Conservation (phyloP, 2,888 invertebrate genomes). For the Athripsodes cinereus region DNA sequence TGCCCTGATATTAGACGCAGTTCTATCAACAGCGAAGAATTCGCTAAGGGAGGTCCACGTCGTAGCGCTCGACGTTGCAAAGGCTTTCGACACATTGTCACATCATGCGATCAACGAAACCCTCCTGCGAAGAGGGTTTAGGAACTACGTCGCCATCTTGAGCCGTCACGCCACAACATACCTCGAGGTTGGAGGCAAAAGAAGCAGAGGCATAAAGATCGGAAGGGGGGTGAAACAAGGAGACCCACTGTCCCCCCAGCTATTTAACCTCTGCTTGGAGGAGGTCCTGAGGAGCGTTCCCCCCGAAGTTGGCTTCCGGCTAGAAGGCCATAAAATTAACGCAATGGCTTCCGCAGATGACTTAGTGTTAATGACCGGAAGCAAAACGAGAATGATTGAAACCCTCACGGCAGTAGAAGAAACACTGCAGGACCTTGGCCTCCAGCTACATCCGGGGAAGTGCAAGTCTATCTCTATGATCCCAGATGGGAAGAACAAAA, state of each 20-base stretch:
- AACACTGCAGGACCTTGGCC: background rate
- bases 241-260: conserved; percentile 34
- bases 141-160: conserved; percentile 32
- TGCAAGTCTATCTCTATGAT: background rate
- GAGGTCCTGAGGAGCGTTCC: background rate
- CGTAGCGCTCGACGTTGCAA: conserved; percentile 38
- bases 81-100: conserved; percentile 37
- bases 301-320: background rate
- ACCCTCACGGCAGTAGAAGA: background rate
- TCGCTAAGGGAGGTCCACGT: conserved; percentile 26
- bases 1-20: conserved; percentile 30
- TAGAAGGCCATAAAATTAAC: background rate
- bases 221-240: conserved; percentile 39
- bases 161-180: conserved; percentile 32
- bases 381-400: background rate
- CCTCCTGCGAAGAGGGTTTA: conserved; percentile 33
- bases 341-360: background rate
- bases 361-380: background rate
- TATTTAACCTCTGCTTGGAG: conserved; percentile 32
- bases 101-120: conserved; percentile 31
- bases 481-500: conserved; percentile 3
- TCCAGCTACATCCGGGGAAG: background rate
- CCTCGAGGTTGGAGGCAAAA: conserved; percentile 27
- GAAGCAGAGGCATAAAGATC: conserved; percentile 28
- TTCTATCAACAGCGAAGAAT: conserved; percentile 29